Percentiles rank a stretch among this genome's conserved stretches.
Evolutionary conservation across 2,113 vertebrate species (phyloP).

Genomic region (Sinocyclocheilus anshuiensis): DNA sequence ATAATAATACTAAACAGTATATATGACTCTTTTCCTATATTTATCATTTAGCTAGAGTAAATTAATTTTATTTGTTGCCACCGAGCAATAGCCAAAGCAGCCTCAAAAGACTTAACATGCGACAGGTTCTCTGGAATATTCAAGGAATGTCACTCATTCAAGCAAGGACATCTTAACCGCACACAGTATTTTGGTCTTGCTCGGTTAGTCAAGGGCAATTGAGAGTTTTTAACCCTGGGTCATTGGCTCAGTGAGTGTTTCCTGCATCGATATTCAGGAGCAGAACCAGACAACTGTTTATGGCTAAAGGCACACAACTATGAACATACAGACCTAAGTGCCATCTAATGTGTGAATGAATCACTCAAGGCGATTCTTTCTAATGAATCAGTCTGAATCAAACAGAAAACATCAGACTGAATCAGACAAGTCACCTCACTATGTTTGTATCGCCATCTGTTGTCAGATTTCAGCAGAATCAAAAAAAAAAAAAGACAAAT

Average conservation of each 20-base stretch:
- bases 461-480: not conserved
- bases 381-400: not conserved
- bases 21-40: not conserved
- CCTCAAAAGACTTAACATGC: not conserved
- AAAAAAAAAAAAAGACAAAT: not conserved
- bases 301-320: not conserved
- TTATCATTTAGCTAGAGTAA: not conserved
- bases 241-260: not conserved
- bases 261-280: not conserved
- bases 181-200: conserved; percentile 4
- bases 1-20: too few relatives aligned
- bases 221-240: not conserved
- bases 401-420: not conserved
- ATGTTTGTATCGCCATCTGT: not conserved
- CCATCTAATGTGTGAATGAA: not conserved
- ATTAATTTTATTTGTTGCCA: not conserved
- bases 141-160: not conserved
- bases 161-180: conserved; percentile 7
- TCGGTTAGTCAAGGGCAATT: conserved; percentile 6
- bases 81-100: not conserved
- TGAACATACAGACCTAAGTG: not conserved
- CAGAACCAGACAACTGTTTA: not conserved
- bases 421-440: not conserved
- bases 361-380: not conserved
- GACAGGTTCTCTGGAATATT: not conserved